Base-by-base conservation (phyloP, 2,888 invertebrate species). In the Hermaeophaga mercurialis region DNA sequence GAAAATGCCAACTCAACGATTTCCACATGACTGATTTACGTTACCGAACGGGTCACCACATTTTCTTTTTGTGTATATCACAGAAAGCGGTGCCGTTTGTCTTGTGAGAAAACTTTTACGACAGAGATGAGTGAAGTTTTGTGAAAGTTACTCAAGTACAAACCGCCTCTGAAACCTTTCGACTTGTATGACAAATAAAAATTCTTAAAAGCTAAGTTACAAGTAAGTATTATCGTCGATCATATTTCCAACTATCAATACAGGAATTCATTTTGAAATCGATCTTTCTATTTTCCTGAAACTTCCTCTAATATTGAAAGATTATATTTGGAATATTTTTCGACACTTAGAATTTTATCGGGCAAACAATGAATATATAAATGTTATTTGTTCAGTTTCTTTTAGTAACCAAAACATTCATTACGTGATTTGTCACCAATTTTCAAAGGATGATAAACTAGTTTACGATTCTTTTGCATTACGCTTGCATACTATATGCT, bases 161-260 rank as follows among this genome's bases (percentile, higher is more conserved):
- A 39, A 39, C 39, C 19, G 19, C 39, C 9, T 19, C 19, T 18
- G 2, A 31, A 9, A 11, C 22, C 2, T 31, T 11, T 6, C 19
- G 18, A 39, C 12, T 18, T 39, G 39, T 19, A n/a, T 9, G 39
- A 39, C 39, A 39, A 39, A 39, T 19, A 39, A 39, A 18, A 39
- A 19, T 38, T 18, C 19, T 19, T 39, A 39, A 39, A 39, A 39
- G 39, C 19, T 11, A 39, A 39, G 39, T 39, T 39, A 39, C 39
- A 39, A n/a, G n/a, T n/a, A n/a, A n/a, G n/a, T n/a, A n/a, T n/a
- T 39, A 39, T 39, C 39, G n/a, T 39, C 39, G 22, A 19, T 39
- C 39, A 39, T 39, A 38, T 31, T 31, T 6, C 11, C 4, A 31
- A 31, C 11, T 11, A 31, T n/a, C 31, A 11, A 31, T 11, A 8